Percentiles rank a stretch among this genome's conserved stretches.
These are phyloP conservation scores for Orius insidiosus DNA, from an alignment of 1,140 invertebrate genomes.

Conservation along the genomic window DNA sequence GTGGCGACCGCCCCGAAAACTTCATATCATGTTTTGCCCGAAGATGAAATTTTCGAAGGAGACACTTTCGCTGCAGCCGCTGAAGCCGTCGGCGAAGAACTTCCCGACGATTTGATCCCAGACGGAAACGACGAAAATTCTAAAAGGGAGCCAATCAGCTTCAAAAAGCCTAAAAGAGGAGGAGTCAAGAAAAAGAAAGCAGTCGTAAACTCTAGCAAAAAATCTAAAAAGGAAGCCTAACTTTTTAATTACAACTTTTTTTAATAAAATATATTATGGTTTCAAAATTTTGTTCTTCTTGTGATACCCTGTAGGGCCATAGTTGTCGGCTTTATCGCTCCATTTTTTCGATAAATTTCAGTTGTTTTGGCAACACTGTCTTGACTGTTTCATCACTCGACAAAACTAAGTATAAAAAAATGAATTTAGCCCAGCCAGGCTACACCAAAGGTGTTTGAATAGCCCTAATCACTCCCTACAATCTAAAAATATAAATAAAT, in stretches of 20 bases:
- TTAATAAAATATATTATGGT: not conserved
- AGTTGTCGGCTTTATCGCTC: too few relatives aligned
- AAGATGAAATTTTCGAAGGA: slow-evolving; percentile 39
- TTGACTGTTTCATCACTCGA: too few relatives aligned
- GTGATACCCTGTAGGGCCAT: not conserved
- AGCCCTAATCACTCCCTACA: too few relatives aligned
- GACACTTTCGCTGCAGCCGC: slow-evolving; percentile 28
- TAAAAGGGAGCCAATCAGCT: not conserved
- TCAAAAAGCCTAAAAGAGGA: slow-evolving; percentile 9
- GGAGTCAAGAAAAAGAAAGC: not conserved
- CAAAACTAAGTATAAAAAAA: too few relatives aligned
- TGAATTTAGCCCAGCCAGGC: too few relatives aligned
- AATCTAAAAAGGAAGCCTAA: slow-evolving; percentile 2
- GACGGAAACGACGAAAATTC: not conserved
- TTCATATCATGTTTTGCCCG: slow-evolving; percentile 42
- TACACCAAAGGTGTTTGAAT: too few relatives aligned
- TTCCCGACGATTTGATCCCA: not conserved
- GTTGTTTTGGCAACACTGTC: too few relatives aligned
- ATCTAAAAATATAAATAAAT: too few relatives aligned
- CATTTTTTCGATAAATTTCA: too few relatives aligned
- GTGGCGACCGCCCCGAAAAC: slow-evolving; percentile 49
- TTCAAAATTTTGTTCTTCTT: not conserved
- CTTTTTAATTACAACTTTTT: not conserved
- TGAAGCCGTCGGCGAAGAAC: slow-evolving; percentile 16
- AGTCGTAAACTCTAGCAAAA: not conserved